phyloP scores from a whole-genome alignment of 2,888 invertebrate species.

The Slavum lentiscoides region DNA sequence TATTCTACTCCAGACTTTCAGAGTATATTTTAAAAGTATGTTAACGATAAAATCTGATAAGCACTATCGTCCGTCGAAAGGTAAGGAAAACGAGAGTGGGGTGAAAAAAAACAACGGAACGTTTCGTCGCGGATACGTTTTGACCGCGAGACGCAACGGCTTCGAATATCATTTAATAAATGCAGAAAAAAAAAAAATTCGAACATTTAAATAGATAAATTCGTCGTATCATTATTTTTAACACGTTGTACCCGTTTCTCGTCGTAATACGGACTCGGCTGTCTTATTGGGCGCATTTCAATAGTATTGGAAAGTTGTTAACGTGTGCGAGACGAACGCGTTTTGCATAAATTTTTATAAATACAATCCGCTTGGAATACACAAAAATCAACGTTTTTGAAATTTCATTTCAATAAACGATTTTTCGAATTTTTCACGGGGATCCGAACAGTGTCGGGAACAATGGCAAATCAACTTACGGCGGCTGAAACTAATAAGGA shows the following conservation, averaged over 20 bases:
- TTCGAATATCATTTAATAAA: not conserved
- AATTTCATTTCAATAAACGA: not conserved
- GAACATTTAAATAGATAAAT: not conserved
- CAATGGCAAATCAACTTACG: conserved; percentile 22
- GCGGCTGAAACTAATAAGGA: conserved; percentile 29
- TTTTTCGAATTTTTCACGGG: not conserved
- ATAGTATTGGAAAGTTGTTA: conserved; percentile 24
- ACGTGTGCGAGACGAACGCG: conserved; percentile 7
- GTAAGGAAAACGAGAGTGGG: not conserved
- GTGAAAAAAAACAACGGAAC: no score
- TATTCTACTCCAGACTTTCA: no score
- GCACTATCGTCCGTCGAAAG: not conserved
- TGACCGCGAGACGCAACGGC: not conserved
- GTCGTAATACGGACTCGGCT: no score
- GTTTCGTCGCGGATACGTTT: no score
- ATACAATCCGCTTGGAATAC: no score
- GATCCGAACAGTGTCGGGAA: not conserved
- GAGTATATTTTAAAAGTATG: no score
- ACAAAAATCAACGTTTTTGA: not conserved
- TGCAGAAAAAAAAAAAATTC: no score
- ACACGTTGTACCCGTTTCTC: conserved; percentile 1
- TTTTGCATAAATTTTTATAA: no score
- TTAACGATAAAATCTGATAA: not conserved
- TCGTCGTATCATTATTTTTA: conserved; percentile 10
- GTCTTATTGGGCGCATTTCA: not conserved